Evolutionary conservation across 2,888 invertebrate species (phyloP), one percentile per base, ranked within the genome.

Genomic region (Yponomeuta malinellus): DNA sequence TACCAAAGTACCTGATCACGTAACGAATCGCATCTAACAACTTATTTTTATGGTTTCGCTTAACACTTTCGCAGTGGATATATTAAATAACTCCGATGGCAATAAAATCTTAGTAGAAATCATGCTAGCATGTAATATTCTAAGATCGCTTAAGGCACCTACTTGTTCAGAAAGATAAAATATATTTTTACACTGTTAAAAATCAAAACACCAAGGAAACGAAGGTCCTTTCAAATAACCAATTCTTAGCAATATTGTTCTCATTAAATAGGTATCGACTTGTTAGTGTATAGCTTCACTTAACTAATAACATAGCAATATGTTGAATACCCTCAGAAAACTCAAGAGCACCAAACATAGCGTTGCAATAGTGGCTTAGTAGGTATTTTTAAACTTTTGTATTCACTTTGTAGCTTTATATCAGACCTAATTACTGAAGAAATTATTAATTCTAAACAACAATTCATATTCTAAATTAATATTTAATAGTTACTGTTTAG

Each of bases 401-500:
- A 72, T 74, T 72, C 52, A 71, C 71, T 72, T 71, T 73, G 71
- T 73, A 73, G 72, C 63, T 65, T 71, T 48, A 70, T 70, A 71
- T 29, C 71, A 72, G 71, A 69, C 10, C 43, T 68, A 68, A 31
- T 29, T 63, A 59, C 68, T 63, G 67, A 70, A 63, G 48, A 70
- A 68, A 59, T 64, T 69, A 63, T 68, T 43, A 71, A 75, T 74
- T 75, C 73, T 74, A 75, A 75, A 75, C 71, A 71, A 71, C 73
- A 76, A 76, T 72, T 73, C 72, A 75, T 74, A 76, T 75, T 76
- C 75, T 76, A 76, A 76, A 76, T 71, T 69, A 71, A 73, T 64
- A 64, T 12, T 2, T 64, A 64, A 23, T 64, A 23, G n/a, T 64
- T 64, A 64, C 23, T 29, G 29, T 64, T 64, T 29, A n/a, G 64